Conservation (phyloP, 2,888 invertebrate species). For the Eremobia ochroleuca region DNA sequence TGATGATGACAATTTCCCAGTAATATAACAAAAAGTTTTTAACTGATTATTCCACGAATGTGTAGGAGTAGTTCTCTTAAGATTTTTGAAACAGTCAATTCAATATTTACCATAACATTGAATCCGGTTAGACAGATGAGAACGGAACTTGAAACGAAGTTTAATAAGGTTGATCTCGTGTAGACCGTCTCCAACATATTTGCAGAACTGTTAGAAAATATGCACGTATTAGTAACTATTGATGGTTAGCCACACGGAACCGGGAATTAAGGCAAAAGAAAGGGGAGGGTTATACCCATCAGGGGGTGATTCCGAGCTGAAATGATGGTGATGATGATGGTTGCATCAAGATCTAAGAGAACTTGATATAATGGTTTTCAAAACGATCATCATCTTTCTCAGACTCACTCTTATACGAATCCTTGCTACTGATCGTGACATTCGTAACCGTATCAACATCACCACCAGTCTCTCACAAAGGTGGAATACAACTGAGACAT, state of each 20-base stretch:
- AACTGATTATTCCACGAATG: neutral
- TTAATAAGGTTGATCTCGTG: constrained; percentile 76
- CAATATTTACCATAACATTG: constrained; percentile 75
- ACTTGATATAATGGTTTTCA: neutral
- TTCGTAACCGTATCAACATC: neutral
- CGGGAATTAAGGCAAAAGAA: no score
- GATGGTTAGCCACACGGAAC: neutral
- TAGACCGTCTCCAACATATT: constrained; percentile 74
- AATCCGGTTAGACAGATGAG: constrained; percentile 82
- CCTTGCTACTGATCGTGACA: neutral
- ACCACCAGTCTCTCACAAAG: no score
- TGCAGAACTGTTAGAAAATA: constrained; percentile 68
- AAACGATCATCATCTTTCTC: neutral
- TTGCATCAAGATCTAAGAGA: no score
- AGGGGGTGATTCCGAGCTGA: no score
- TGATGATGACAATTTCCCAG: neutral
- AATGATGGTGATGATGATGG: no score
- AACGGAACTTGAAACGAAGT: constrained; percentile 79
- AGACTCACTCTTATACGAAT: neutral
- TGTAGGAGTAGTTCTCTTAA: neutral
- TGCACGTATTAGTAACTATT: neutral
- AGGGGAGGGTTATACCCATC: no score
- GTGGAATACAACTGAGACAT: no score
- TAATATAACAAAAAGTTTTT: neutral
- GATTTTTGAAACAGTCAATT: neutral